Evolutionary conservation across 2,113 vertebrate species (phyloP).

Genomic region (Sphyrna mokarran): DNA sequence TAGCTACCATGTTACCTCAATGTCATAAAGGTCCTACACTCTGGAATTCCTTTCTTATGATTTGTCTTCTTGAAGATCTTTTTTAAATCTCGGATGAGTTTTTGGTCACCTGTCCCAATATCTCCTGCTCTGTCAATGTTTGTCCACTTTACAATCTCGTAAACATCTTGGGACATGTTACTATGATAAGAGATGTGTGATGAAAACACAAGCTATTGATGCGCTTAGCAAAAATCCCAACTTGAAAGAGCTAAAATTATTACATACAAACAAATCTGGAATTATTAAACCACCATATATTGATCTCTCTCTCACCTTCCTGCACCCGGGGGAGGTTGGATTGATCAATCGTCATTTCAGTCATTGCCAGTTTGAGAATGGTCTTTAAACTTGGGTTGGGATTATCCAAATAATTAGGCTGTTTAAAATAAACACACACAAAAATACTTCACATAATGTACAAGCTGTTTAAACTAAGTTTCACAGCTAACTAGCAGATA

Average conservation of each 20-base stretch:
- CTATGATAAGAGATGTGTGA: too few relatives aligned
- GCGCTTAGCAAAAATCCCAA: background rate
- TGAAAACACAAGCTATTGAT: background rate
- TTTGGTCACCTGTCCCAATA: background rate
- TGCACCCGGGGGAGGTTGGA: constrained; percentile 60
- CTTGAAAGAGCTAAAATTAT: background rate
- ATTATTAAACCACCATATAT: background rate
- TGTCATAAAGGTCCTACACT: background rate
- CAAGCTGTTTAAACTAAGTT: background rate
- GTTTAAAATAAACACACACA: background rate
- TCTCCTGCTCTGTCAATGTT: background rate
- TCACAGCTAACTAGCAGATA: background rate
- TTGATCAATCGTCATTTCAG: constrained; percentile 62
- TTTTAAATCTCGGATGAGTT: background rate
- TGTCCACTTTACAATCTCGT: background rate
- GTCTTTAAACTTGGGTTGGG: background rate
- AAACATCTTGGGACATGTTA: background rate
- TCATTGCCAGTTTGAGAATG: constrained; percentile 46
- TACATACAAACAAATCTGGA: background rate
- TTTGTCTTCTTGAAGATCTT: background rate
- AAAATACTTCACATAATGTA: background rate
- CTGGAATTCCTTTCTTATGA: background rate
- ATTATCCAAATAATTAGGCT: background rate
- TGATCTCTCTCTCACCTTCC: constrained; percentile 55
- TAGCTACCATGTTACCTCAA: background rate